phyloP scores from a whole-genome alignment of 2,113 vertebrate species.

The Willisornis vidua region DNA sequence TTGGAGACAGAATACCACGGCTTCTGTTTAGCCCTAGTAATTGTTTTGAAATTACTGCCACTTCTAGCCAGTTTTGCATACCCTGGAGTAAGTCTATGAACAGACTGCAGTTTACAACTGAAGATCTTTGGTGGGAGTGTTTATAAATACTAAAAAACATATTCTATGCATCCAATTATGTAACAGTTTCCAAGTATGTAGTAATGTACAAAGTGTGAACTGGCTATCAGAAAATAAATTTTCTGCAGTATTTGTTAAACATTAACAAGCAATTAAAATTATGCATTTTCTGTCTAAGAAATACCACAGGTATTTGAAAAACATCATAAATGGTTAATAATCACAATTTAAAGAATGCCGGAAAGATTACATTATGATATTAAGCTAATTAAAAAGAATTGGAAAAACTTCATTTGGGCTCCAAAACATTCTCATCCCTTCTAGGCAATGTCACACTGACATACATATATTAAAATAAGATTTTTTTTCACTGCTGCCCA shows the following conservation, averaged over 20 bases:
- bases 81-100: background rate
- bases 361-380: background rate
- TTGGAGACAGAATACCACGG: background rate
- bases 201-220: background rate
- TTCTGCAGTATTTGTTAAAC: background rate
- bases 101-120: background rate
- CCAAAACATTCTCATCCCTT: background rate
- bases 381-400: background rate
- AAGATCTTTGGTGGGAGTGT: background rate
- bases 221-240: background rate
- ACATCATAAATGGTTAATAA: background rate
- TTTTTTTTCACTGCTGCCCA: background rate
- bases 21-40: background rate
- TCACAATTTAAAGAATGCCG: background rate
- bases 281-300: background rate
- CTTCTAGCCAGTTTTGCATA: background rate
- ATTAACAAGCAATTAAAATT: background rate
- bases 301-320: background rate
- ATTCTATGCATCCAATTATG: background rate
- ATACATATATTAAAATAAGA: background rate
- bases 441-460: background rate
- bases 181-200: background rate
- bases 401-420: background rate
- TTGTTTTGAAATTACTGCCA: background rate
- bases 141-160: background rate